Conservation (phyloP, 2,888 invertebrate species). For the Galerucella nymphaeae region DNA sequence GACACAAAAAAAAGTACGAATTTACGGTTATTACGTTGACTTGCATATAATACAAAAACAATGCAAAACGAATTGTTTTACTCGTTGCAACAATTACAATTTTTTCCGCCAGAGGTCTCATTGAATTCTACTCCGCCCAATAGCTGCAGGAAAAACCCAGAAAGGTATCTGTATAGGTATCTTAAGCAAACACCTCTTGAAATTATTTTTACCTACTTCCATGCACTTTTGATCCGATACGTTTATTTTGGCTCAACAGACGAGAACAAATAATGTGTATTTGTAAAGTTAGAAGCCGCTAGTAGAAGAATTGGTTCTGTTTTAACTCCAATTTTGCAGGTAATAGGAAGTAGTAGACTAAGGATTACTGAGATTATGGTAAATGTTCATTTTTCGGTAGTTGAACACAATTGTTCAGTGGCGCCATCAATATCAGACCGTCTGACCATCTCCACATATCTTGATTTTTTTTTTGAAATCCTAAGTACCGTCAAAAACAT, state of each 20-base stretch:
- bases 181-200: background rate
- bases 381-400: slow-evolving; percentile 57
- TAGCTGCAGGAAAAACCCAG: no score
- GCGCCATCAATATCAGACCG: slow-evolving; percentile 52
- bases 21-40: no score
- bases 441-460: slow-evolving; percentile 30
- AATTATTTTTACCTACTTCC: background rate
- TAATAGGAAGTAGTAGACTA: slow-evolving; percentile 48
- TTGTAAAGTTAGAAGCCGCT: slow-evolving; percentile 24
- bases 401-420: slow-evolving; percentile 52
- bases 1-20: no score
- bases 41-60: no score
- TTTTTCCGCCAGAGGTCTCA: no score
- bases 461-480: slow-evolving; percentile 8
- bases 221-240: slow-evolving; percentile 27
- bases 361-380: slow-evolving; percentile 58
- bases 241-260: slow-evolving; percentile 59
- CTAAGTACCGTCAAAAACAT: background rate
- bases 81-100: no score
- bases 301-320: slow-evolving; percentile 38
- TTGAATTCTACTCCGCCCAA: no score
- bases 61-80: no score
- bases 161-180: no score
- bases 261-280: slow-evolving; percentile 55
- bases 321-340: slow-evolving; percentile 50